Evolutionary conservation across 2,888 invertebrate genomes (phyloP), one percentile per base, ranked within the genome.

Genomic region (Hydriomena furcata): DNA sequence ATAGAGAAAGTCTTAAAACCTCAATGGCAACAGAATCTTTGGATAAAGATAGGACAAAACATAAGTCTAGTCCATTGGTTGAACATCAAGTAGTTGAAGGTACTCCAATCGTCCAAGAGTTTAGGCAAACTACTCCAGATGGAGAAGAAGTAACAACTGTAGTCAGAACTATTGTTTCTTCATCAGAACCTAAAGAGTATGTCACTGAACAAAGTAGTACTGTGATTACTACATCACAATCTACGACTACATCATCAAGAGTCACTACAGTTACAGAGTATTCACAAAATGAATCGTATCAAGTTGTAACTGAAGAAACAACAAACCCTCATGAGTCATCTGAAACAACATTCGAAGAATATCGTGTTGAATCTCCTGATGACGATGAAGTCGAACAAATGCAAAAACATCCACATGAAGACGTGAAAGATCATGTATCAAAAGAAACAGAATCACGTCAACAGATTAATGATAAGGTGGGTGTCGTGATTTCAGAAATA

Each of bases 251-350:
- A n/a, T 73, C 80, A 34, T 82, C 86, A 12, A 76, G 73, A 55
- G 59, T 82, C 5, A 84, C 83, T 24, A 84, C 81, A 17, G 76
- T 84, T 36, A 45, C 51, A 31, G 79, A 84, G 71, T 67, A 79
- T 17, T 75, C 72, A 32, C 73, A 85, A 63, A 81, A 76, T 60
- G 74, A 84, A 58, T 79, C 82, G 13, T 80, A 80, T 61, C 70
- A 79, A 48, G 58, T 77, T 10, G 52, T 72, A 2, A 74, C 73
- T 43, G 78, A 83, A 65, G 73, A 79, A 60, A 48, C 61, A 0
- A 63, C 50, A 41, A 61, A 52, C 28, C 71, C 79, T 35, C 54
- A 61, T 21, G 60, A 58, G 32, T 37, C 46, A 1, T 61, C 51
- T 23, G 71, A 76, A 40, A 71, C 67, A 23, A 62, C 59, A 6